Conservation (phyloP, 2,888 invertebrate species). For the Bedellia somnulentella region DNA sequence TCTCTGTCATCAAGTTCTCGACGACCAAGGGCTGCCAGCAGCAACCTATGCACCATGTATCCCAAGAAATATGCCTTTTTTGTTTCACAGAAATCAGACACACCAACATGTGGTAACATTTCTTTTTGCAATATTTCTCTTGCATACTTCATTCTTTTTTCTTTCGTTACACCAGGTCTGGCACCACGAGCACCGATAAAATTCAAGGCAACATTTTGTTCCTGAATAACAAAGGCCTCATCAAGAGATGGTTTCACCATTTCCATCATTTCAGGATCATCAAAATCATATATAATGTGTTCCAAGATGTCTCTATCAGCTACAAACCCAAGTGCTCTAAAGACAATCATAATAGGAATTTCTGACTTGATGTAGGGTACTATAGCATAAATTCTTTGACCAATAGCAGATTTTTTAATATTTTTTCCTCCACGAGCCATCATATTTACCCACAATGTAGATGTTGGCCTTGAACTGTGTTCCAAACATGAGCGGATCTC, state of each 20-base stretch:
- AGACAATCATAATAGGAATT: conserved; percentile 99
- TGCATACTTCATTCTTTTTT: conserved; percentile 98
- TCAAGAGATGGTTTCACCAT: conserved; percentile 99
- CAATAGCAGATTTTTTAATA: conserved; percentile 98
- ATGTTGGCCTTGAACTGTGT: conserved; percentile 88
- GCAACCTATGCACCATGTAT: conserved; percentile 97
- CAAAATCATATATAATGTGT: conserved; percentile 99
- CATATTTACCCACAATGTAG: conserved; percentile 99
- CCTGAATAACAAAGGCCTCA: conserved; percentile 99
- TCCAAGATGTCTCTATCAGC: conserved; percentile 99
- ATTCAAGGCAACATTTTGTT: conserved; percentile 97
- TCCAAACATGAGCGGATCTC: conserved; percentile 85
- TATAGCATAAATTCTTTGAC: conserved; percentile 96
- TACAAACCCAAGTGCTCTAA: conserved; percentile 98
- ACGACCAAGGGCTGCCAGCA: conserved; percentile 92
- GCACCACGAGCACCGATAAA: conserved; percentile 98
- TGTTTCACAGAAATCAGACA: conserved; percentile 99
- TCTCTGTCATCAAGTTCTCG: conserved; percentile 98
- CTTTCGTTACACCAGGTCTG: conserved; percentile 96
- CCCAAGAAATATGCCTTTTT: conserved; percentile 98
- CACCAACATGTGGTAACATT: conserved; percentile 99
- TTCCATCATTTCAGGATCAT: conserved; percentile 99
- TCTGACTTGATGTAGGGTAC: conserved; percentile 99
- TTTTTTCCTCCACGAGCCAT: conserved; percentile 98
- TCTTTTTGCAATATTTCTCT: conserved; percentile 99